These are phyloP conservation scores for Zapus hudsonius DNA, from an alignment of 2,113 vertebrate species.

Conservation along the genomic window DNA sequence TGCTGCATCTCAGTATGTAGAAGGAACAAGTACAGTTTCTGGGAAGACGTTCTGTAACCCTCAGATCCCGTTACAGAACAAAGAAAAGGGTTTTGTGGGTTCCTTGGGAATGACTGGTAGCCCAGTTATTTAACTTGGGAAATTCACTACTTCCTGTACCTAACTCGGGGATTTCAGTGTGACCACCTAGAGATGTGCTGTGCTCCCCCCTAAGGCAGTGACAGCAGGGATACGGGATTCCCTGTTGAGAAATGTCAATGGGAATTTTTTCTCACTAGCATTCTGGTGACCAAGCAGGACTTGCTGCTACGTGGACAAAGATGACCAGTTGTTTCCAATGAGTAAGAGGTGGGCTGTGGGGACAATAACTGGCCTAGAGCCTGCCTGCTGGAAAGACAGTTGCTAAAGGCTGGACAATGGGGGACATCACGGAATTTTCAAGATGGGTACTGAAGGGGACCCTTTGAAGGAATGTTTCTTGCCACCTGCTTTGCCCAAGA, in stretches of 20 bases:
- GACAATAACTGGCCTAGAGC: background rate
- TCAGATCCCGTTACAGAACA: background rate
- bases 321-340: background rate
- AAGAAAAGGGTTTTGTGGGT: background rate
- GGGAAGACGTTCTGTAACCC: background rate
- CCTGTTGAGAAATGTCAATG: background rate
- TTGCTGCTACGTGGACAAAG: background rate
- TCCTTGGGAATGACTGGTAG: background rate
- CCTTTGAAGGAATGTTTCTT: background rate
- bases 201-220: background rate
- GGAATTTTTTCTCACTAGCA: background rate
- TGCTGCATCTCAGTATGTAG: conserved; percentile 41
- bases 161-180: background rate
- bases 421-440: background rate
- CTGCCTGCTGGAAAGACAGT: background rate
- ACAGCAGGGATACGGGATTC: background rate
- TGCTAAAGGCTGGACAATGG: background rate
- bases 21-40: conserved; percentile 16
- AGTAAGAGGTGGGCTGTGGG: background rate
- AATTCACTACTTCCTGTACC: background rate
- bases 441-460: background rate
- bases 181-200: background rate
- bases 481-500: background rate
- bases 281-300: background rate
- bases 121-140: background rate